Percentiles rank a stretch among this genome's conserved stretches.
phyloP scores from a whole-genome alignment of 2,113 vertebrate species.

The Sorex araneus region DNA sequence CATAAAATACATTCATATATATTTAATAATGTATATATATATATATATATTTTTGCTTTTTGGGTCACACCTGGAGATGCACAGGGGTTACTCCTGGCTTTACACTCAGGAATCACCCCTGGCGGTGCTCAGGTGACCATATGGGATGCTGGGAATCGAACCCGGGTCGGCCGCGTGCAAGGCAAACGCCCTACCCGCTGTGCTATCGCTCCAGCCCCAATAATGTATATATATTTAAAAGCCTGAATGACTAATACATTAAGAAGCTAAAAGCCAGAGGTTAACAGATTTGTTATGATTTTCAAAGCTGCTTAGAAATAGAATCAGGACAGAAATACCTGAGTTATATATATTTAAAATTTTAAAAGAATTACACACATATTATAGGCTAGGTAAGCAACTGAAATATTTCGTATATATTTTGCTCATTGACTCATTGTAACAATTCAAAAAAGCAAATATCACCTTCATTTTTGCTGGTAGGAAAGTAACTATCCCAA shows the following conservation, averaged over 20 bases:
- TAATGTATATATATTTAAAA: neutral
- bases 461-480: neutral
- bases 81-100: too few relatives aligned
- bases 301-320: conserved; percentile 45
- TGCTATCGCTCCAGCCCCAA: too few relatives aligned
- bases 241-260: neutral
- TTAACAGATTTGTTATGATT: neutral
- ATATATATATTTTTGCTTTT: too few relatives aligned
- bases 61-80: too few relatives aligned
- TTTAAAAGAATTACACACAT: neutral
- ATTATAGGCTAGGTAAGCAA: neutral
- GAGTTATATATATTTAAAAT: neutral
- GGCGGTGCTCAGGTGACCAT: too few relatives aligned
- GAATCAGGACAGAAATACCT: neutral
- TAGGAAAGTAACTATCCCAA: neutral
- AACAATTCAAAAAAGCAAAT: neutral
- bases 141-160: too few relatives aligned
- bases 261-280: neutral
- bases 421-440: conserved; percentile 8
- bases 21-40: neutral
- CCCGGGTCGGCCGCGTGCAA: too few relatives aligned
- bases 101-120: too few relatives aligned
- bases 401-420: neutral
- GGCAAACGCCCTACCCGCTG: too few relatives aligned
- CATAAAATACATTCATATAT: too few relatives aligned